Evolutionary conservation across 2,888 invertebrate genomes (phyloP), one percentile per base, ranked within the genome.

Genomic region (Griposia aprilina): DNA sequence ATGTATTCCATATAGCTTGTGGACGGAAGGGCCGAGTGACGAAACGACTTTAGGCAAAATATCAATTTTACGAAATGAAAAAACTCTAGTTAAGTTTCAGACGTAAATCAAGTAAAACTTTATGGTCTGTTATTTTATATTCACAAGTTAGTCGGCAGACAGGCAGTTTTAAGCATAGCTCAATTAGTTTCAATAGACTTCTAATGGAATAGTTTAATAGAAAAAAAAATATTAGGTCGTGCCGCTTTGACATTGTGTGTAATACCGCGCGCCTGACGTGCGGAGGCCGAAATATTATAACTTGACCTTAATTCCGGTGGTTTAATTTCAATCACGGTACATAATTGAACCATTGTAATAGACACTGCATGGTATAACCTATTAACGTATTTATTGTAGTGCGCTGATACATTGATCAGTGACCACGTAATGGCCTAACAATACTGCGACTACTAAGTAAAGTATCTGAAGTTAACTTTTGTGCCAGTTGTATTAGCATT

Each of bases 241-340:
- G 83, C 79, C 73, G 84, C 82, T 89, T 88, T 90, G 91, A 91
- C 92, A 93, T 93, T 93, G 93, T 89, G 82, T 89, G 87, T 90
- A 90, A 89, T 90, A 91, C 88, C 87, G 78, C 84, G 81, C 79
- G 81, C 78, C 76, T 92, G 93, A 93, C 93, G 92, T 93, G 93
- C 90, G 92, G 93, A 94, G 94, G 94, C 89, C 94, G 86, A 91
- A 91, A 89, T 91, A 86, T 90, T 86, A 86, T 86, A 86, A 89
- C 78, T 85, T 91, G 93, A 94, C 94, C 94, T 94, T 93, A 92
- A 87, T 87, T 87, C 90, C 83, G 79, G 88, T 90, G 87, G 90
- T 91, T 92, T 91, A 90, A 93, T 92, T 91, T 92, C 89, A 90
- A 91, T 91, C 87, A 86, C 82, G 76, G 86, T 86, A 88, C 69